Percentiles rank a stretch among this genome's conserved stretches.
phyloP scores from a whole-genome alignment of 1,140 invertebrate genomes.

The Drosophila funebris region DNA sequence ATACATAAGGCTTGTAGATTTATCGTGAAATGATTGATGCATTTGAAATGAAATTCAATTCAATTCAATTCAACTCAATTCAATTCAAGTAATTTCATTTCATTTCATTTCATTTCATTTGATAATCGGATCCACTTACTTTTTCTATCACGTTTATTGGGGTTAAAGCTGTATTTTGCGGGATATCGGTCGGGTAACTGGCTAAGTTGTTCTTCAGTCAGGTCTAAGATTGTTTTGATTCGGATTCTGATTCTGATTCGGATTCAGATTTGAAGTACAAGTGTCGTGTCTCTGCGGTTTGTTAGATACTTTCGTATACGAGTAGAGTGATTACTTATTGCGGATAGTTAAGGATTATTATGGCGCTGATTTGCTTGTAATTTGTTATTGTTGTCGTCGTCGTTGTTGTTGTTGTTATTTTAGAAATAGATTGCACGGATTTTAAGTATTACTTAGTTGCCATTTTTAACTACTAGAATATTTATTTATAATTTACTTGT shows the following conservation, averaged over 20 bases:
- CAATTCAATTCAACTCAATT: constrained; percentile 18
- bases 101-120: constrained; percentile 31
- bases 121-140: constrained; percentile 63
- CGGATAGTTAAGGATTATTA: constrained; percentile 27
- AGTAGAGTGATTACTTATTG: constrained; percentile 20
- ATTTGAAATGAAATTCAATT: constrained; percentile 27
- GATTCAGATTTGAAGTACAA: constrained; percentile 27
- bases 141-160: constrained; percentile 57
- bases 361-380: constrained; percentile 39
- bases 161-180: constrained; percentile 51
- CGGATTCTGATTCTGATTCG: constrained; percentile 35
- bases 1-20: constrained; percentile 33
- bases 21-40: constrained; percentile 63
- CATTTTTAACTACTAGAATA: constrained; percentile 68
- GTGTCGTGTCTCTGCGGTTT: constrained; percentile 43
- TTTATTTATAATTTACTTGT: constrained; percentile 60
- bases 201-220: constrained; percentile 30
- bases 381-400: constrained; percentile 50
- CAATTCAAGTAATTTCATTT: constrained; percentile 15
- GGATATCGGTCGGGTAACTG: not conserved
- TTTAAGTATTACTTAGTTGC: constrained; percentile 66
- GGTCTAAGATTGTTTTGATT: constrained; percentile 28
- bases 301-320: constrained; percentile 1
- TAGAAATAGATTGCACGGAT: constrained; percentile 81
- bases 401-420: constrained; percentile 63